Conservation (phyloP, 2,888 invertebrate species). For the Abrostola tripartita region DNA sequence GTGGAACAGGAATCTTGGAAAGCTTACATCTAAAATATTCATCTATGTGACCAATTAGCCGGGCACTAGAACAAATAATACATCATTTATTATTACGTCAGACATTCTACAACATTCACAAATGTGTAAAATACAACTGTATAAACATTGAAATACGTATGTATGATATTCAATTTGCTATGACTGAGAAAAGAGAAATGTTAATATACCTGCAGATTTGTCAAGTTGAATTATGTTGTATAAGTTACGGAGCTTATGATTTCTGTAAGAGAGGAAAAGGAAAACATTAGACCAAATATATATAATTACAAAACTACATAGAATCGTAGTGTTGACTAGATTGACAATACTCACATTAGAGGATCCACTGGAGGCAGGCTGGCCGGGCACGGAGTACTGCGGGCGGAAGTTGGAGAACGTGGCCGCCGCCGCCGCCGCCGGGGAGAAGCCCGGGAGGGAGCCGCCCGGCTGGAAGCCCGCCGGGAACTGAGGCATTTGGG, state of each 20-base stretch:
- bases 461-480: conserved; percentile 93
- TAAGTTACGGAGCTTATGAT: conserved; percentile 80
- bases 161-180: conserved; percentile 46
- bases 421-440: conserved; percentile 91
- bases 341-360: conserved; percentile 73
- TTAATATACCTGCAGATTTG: conserved; percentile 75
- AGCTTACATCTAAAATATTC: conserved; percentile 84
- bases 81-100: conserved; percentile 52
- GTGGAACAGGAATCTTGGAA: conserved; percentile 86
- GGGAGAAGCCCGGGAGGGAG: conserved; percentile 90
- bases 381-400: conserved; percentile 91
- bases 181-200: conserved; percentile 50
- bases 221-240: conserved; percentile 72
- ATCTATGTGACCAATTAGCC: conserved; percentile 80
- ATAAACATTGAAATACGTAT: conserved; percentile 6
- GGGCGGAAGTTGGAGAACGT: conserved; percentile 97
- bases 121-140: conserved; percentile 5
- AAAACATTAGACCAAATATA: neutral
- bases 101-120: conserved; percentile 49
- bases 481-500: conserved; percentile 95
- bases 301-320: neutral
- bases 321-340: neutral
- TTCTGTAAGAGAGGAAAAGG: conserved; percentile 73
- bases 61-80: conserved; percentile 79
- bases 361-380: conserved; percentile 77